Evolutionary conservation across 1,140 invertebrate genomes (phyloP).

Genomic region (Drosophila miranda): DNA sequence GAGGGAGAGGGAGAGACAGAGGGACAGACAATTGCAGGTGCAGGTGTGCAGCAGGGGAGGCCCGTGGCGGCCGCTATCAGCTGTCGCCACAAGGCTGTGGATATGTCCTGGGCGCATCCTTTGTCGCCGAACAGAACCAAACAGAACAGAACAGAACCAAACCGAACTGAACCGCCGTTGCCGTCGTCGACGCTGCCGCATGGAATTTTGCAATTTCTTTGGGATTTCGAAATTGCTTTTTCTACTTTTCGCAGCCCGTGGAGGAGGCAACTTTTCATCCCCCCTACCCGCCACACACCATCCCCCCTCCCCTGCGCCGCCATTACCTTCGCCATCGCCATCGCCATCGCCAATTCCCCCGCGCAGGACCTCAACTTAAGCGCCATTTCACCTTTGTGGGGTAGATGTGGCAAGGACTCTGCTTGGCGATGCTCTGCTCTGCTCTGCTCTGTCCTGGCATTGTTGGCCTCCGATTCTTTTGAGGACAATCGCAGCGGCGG

Average conservation of each 20-base stretch:
- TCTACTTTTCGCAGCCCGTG: constrained; percentile 67
- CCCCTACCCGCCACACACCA: neutral
- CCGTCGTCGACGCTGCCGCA: constrained; percentile 50
- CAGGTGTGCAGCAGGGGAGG: neutral
- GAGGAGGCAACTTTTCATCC: constrained; percentile 47
- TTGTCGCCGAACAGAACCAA: constrained; percentile 33
- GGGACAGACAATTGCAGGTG: constrained; percentile 17
- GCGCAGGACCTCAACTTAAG: constrained; percentile 31
- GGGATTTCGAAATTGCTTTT: constrained; percentile 80
- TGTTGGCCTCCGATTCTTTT: constrained; percentile 74
- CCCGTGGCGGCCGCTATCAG: constrained; percentile 49
- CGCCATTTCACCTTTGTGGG: constrained; percentile 61
- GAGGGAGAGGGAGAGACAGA: neutral
- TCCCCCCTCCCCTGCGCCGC: neutral
- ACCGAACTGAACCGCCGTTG: constrained; percentile 32
- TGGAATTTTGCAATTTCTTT: constrained; percentile 81
- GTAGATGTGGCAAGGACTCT: constrained; percentile 42
- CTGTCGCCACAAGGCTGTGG: constrained; percentile 45
- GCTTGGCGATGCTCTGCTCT: neutral
- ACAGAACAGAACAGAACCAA: constrained; percentile 28
- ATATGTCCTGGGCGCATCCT: constrained; percentile 45
- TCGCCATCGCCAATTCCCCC: constrained; percentile 17
- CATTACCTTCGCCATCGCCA: constrained; percentile 1
- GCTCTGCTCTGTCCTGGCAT: constrained; percentile 43
- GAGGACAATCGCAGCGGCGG: constrained; percentile 38